A percentile compares a stretch with the other conserved stretches of the same genome.
Evolutionary conservation across 2,113 vertebrate species (phyloP).

Genomic region (Embiotoca jacksoni): DNA sequence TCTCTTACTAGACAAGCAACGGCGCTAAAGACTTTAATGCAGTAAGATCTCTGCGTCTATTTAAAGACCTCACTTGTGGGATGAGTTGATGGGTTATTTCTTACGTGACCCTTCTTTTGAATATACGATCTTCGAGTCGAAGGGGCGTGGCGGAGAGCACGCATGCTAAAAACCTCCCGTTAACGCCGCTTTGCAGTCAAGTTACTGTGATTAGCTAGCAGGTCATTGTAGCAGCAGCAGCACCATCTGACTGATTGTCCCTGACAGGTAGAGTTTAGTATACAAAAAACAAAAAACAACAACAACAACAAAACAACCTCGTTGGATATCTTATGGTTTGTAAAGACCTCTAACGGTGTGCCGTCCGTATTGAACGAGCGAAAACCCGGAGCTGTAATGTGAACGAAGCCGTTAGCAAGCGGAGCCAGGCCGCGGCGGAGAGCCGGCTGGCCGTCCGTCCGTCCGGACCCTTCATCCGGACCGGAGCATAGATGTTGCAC

Average conservation of each 20-base stretch:
- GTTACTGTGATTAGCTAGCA: conserved; percentile 32
- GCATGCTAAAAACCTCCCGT: neutral
- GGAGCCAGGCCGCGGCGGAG: conserved; percentile 51
- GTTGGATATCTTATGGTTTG: neutral
- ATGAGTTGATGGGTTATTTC: too few relatives aligned
- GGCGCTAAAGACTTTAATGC: neutral
- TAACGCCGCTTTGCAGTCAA: neutral
- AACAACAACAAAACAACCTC: neutral
- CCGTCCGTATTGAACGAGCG: conserved; percentile 1
- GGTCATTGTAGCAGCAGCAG: neutral
- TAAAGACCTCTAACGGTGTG: neutral
- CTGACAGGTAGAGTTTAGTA: neutral
- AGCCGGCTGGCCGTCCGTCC: conserved; percentile 30
- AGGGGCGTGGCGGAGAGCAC: conserved; percentile 48
- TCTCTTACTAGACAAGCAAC: too few relatives aligned
- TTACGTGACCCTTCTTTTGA: too few relatives aligned
- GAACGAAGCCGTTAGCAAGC: conserved; percentile 56
- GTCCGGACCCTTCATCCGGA: conserved; percentile 47
- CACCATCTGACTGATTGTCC: neutral
- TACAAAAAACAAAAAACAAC: too few relatives aligned
- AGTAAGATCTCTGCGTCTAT: neutral
- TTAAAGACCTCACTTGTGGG: neutral
- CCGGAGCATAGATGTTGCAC: conserved; percentile 68
- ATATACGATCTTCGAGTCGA: conserved; percentile 10
- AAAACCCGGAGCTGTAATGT: conserved; percentile 47